Evolutionary conservation across 2,888 invertebrate genomes (phyloP), one percentile per base, ranked within the genome.

Genomic region (Cantharis rustica): DNA sequence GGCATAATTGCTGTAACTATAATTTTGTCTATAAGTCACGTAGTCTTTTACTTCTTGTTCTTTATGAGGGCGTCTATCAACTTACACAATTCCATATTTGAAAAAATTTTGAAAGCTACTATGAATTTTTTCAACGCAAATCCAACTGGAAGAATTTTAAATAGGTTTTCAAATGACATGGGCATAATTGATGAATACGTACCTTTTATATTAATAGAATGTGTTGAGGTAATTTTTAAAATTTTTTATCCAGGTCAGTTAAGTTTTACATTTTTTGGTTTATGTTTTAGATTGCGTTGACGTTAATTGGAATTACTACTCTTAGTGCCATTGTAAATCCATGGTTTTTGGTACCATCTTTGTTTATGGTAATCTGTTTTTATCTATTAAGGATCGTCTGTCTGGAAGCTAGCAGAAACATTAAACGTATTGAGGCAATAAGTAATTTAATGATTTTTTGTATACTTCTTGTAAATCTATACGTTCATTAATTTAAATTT

Each of bases 261-360:
- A 68, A 64, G 27, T 20, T n/a, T 23, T 27, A 7, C 63, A 27
- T 23, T 68, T 27, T 27, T 1, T 10, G 10, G n/a, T n/a, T n/a
- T n/a, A n/a, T n/a, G n/a, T 27, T 27, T 17, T 71, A 86, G 86
- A 84, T 86, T 72, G 80, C 81, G 9, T 61, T 92, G 16, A 88
- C 90, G 0, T 87, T 95, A 71, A 88, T 93, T 13, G 95, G 95
- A 3, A 92, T 95, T 16, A 88, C 94, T 13, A 89, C 93, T 0
- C 92, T 96, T 69, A 92, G 95, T 0, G 91, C 92, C 10, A 84
- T 93, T 3, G 91, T 94, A 11, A 93, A 95, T 83, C 92, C 93
- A 1, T 90, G 92, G 88, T 89, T 94, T 3, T 82, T 94, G 63
- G 85, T 92, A 7, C 93, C 94, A 0, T 93, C 94, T 0, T 86